Conservation (phyloP, 1,140 invertebrate species). For the Orussus abietinus region DNA sequence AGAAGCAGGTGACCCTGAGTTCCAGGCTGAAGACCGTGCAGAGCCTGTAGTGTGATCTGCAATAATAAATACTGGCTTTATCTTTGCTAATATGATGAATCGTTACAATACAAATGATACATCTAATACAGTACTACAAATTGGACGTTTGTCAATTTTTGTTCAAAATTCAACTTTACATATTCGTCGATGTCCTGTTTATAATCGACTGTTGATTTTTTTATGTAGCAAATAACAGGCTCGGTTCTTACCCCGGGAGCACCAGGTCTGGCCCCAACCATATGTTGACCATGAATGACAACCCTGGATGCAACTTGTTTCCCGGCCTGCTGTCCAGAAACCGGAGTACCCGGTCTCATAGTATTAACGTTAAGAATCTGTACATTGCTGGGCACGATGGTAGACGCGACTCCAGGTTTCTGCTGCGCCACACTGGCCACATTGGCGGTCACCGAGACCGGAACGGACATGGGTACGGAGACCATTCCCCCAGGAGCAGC, state of each 20-base stretch:
- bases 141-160: too few species aligned
- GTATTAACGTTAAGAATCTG: slow-evolving; percentile 77
- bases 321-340: slow-evolving; percentile 68
- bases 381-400: slow-evolving; percentile 68
- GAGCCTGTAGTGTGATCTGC: slow-evolving; percentile 78
- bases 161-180: too few species aligned
- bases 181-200: too few species aligned
- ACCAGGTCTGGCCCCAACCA: slow-evolving; percentile 75
- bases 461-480: slow-evolving; percentile 67
- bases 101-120: slow-evolving; percentile 10
- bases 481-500: slow-evolving; percentile 60
- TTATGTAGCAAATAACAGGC: too few species aligned
- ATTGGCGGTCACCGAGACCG: slow-evolving; percentile 52
- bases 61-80: slow-evolving; percentile 46
- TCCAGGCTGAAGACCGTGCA: slow-evolving; percentile 76
- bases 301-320: slow-evolving; percentile 70
- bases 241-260: slow-evolving; percentile 77
- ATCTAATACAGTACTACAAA: background rate
- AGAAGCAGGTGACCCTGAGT: slow-evolving; percentile 82
- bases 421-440: slow-evolving; percentile 52
- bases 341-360: slow-evolving; percentile 67
- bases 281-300: slow-evolving; percentile 75
- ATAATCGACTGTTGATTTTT: too few species aligned
- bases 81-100: slow-evolving; percentile 41
- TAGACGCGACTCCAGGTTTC: slow-evolving; percentile 56